Evolutionary conservation across 1,140 invertebrate genomes (phyloP), one percentile per base, ranked within the genome.

Genomic region (Panulirus ornatus): DNA sequence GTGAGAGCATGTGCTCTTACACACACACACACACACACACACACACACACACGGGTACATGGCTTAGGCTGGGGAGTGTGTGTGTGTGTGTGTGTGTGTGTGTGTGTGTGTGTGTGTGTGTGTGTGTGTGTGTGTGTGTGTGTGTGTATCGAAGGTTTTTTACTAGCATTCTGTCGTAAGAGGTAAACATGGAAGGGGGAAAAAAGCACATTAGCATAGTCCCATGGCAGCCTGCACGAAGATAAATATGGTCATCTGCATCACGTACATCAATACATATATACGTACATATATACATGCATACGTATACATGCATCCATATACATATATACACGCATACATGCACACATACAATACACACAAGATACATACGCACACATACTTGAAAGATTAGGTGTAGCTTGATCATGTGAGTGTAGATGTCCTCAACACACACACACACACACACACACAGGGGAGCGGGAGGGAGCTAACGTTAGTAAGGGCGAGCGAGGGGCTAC

Each of bases 61-160:
- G n/a, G n/a, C n/a, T n/a, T n/a, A n/a, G n/a, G n/a, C n/a, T n/a
- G n/a, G n/a, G n/a, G n/a, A n/a, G n/a, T n/a, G n/a, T n/a, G n/a
- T n/a, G n/a, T n/a, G n/a, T n/a, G n/a, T n/a, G n/a, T n/a, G n/a
- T n/a, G 14, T 71, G 14, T 19, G 9, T 71, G 6, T 19, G 16
- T 71, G 6, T 11, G 11, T 66, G 63, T 66, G 63, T 66, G 63
- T 66, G 63, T 66, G 63, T 66, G 63, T 66, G 63, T 66, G 63
- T 66, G 63, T 66, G 63, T 66, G 63, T 66, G 63, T 66, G 63
- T 66, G 63, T 66, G 5, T 66, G 63, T 66, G 63, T 66, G 63
- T 66, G 51, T 58, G 9, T 58, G 22, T 22, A 58, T 9, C 51
- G 51, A 58, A 58, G 22, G 22, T n/a, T n/a, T n/a, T n/a, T n/a